Conservation (phyloP, 2,797 vertebrate genomes). For the Hoplostethus mediterraneus region DNA sequence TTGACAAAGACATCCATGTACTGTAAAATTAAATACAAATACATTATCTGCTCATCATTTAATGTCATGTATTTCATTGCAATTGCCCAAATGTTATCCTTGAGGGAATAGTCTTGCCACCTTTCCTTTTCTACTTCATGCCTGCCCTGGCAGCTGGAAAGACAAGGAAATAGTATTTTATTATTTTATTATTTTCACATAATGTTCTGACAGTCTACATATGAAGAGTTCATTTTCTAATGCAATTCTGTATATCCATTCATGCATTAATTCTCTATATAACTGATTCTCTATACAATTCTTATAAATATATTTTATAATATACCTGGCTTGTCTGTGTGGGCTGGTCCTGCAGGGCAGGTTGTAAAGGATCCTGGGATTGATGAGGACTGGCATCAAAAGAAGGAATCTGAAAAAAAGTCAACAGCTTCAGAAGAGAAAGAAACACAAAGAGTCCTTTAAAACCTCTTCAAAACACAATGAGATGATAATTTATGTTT, state of each 20-base stretch:
- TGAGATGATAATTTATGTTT: neutral
- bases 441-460: neutral
- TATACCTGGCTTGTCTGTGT: slow-evolving; percentile 75
- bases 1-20: slow-evolving; percentile 8
- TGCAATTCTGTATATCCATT: neutral
- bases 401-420: slow-evolving; percentile 54
- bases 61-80: neutral
- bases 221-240: neutral
- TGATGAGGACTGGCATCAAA: slow-evolving; percentile 67
- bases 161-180: slow-evolving; percentile 16
- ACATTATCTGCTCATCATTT: slow-evolving; percentile 2
- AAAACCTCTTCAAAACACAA: neutral
- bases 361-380: slow-evolving; percentile 72
- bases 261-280: neutral
- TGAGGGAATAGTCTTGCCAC: neutral
- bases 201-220: neutral
- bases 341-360: slow-evolving; percentile 75
- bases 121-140: slow-evolving; percentile 33
- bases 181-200: neutral
- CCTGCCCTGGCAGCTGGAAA: slow-evolving; percentile 64
- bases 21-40: slow-evolving; percentile 19
- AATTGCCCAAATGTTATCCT: slow-evolving; percentile 1
- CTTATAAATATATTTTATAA: neutral
- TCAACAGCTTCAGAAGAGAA: neutral
- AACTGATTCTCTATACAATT: neutral